Percentiles rank a stretch among this genome's conserved stretches.
These are phyloP conservation scores for Holothuria glaberrima DNA, from an alignment of 35 echinoderm and acorn worm genomes.

Conservation along the genomic window DNA sequence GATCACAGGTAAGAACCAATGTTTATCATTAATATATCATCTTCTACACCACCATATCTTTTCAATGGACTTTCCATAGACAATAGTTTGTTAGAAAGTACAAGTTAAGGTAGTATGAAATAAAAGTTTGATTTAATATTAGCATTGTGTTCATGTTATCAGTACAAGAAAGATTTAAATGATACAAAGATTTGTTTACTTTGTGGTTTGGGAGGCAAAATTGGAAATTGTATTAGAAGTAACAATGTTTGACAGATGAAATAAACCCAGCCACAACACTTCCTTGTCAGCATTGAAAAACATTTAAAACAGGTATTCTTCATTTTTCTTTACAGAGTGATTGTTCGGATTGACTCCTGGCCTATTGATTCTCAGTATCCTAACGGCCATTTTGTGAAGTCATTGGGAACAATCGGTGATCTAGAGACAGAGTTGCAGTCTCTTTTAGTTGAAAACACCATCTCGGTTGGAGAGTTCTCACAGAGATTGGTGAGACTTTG, in stretches of 20 bases:
- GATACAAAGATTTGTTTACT: no score
- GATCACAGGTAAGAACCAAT: constrained; percentile 71
- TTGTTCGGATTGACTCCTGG: constrained; percentile 95
- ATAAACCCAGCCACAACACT: no score
- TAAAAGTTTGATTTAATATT: no score
- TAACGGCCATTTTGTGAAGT: constrained; percentile 94
- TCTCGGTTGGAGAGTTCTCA: constrained; percentile 81
- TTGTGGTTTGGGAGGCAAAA: no score
- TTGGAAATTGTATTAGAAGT: no score
- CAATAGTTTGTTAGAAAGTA: no score
- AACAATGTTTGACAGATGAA: no score
- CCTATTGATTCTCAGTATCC: constrained; percentile 91
- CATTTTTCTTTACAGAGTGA: constrained; percentile 55
- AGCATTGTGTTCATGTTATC: no score
- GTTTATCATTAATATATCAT: no score
- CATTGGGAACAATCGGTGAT: constrained; percentile 79
- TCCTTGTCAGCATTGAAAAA: neutral
- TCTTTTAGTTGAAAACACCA: constrained; percentile 83
- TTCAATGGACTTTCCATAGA: no score
- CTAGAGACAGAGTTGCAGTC: constrained; percentile 94
- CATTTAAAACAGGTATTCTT: neutral
- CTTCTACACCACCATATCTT: no score
- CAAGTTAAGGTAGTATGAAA: no score
- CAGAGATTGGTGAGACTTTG: constrained; percentile 70
- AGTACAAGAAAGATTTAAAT: neutral